Percentiles rank a stretch among this genome's conserved stretches.
These are phyloP conservation scores for Sus cebifrons DNA, from an alignment of 2,797 vertebrate genomes.

Conservation along the genomic window DNA sequence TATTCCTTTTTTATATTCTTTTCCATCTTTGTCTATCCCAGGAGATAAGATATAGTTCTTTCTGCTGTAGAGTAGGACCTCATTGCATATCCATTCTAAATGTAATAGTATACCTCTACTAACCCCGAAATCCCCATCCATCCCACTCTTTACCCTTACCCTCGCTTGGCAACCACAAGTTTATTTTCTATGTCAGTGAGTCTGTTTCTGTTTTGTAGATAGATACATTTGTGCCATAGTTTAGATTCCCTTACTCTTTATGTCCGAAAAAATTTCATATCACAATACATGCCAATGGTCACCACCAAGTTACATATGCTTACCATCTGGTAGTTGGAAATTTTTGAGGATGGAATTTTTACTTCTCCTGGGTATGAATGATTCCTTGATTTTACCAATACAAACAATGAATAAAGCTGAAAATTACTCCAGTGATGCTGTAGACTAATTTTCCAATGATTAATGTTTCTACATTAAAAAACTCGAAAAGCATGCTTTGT, in stretches of 20 bases:
- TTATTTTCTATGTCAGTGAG: too few species aligned
- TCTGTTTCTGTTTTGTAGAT: too few species aligned
- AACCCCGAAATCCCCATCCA: too few species aligned
- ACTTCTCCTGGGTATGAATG: not conserved
- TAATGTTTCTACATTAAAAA: slow-evolving; percentile 27
- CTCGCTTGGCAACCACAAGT: too few species aligned
- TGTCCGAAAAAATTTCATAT: not conserved
- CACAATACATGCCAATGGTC: not conserved
- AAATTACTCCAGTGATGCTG: not conserved
- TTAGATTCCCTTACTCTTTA: not conserved
- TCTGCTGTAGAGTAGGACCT: too few species aligned
- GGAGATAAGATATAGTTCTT: too few species aligned
- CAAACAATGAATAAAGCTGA: not conserved
- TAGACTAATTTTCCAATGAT: not conserved
- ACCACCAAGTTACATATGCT: not conserved
- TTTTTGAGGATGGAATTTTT: not conserved
- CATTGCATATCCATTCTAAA: too few species aligned
- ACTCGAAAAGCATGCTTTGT: not conserved
- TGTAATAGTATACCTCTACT: too few species aligned
- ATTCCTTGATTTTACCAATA: not conserved
- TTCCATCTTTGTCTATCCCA: too few species aligned
- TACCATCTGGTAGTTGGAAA: not conserved
- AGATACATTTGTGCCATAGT: too few species aligned
- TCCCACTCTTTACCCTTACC: too few species aligned
- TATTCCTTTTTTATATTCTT: too few species aligned